Percentiles rank a stretch among this genome's conserved stretches.
These are phyloP conservation scores for Cerastis rubricosa DNA, from an alignment of 2,888 invertebrate species.

Conservation along the genomic window DNA sequence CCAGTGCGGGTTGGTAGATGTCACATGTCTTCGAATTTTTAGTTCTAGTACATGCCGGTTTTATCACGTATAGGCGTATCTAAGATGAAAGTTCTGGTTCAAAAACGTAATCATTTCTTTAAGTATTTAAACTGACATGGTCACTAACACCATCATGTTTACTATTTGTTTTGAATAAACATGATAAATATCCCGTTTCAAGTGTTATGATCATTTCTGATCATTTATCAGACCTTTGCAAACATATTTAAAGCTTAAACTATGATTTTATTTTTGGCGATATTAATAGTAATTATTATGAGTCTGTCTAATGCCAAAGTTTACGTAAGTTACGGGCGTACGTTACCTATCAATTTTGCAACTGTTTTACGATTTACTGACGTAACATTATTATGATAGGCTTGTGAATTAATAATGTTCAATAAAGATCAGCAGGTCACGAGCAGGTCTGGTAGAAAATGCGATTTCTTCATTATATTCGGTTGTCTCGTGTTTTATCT, in stretches of 20 bases:
- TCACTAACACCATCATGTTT: too few relatives aligned
- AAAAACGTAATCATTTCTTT: neutral
- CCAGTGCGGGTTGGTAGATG: too few relatives aligned
- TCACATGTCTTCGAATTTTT: too few relatives aligned
- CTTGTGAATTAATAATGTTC: constrained; percentile 18
- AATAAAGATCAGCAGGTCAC: constrained; percentile 17
- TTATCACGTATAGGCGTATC: too few relatives aligned
- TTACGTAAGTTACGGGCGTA: neutral
- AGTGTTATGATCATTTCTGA: too few relatives aligned
- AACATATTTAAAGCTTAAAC: too few relatives aligned
- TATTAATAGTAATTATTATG: too few relatives aligned
- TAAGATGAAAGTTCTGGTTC: neutral
- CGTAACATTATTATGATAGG: constrained; percentile 24
- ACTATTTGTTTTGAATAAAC: too few relatives aligned
- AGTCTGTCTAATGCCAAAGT: neutral
- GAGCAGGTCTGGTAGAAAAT: neutral
- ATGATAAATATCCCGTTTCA: too few relatives aligned
- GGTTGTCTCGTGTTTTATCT: neutral
- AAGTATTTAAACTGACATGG: too few relatives aligned
- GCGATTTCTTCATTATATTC: neutral
- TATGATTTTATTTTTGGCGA: too few relatives aligned
- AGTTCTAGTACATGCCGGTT: too few relatives aligned
- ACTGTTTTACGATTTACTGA: constrained; percentile 24
- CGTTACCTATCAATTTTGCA: constrained; percentile 2
- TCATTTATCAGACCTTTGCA: neutral